Evolutionary conservation across 2,113 vertebrate species (phyloP).

Genomic region (Calyptomena viridis): DNA sequence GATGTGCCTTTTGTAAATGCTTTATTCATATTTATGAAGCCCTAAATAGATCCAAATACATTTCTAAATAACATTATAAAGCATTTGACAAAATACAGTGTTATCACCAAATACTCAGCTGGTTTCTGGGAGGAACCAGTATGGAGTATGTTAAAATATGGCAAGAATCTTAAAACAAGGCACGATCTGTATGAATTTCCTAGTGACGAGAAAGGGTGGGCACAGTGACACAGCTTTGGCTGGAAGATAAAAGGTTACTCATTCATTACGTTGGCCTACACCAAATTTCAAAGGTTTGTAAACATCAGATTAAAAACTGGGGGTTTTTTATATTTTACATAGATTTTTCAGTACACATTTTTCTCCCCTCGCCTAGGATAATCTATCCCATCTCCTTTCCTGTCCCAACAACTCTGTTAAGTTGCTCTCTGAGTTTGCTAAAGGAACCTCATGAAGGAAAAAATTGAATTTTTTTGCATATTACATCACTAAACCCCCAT

Average conservation of each 20-base stretch:
- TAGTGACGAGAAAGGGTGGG: background rate
- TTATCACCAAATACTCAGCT: background rate
- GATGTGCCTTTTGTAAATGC: slow-evolving; percentile 10
- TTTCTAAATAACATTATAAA: slow-evolving; percentile 1
- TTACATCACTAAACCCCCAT: background rate
- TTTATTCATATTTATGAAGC: slow-evolving; percentile 46
- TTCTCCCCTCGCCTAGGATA: slow-evolving; percentile 71
- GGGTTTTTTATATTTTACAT: slow-evolving; percentile 63
- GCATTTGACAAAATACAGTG: background rate
- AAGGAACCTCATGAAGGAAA: slow-evolving; percentile 67
- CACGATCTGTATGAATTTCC: background rate
- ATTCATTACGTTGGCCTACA: slow-evolving; percentile 65
- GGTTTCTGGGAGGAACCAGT: background rate
- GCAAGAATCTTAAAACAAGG: background rate
- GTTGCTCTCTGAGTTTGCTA: slow-evolving; percentile 80
- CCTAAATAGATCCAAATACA: background rate
- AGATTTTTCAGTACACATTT: no score
- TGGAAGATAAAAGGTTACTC: background rate
- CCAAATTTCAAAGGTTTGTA: slow-evolving; percentile 79
- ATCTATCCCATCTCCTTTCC: slow-evolving; percentile 73
- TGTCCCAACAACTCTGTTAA: slow-evolving; percentile 79
- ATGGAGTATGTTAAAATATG: background rate
- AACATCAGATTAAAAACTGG: slow-evolving; percentile 75
- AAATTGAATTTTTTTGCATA: background rate
- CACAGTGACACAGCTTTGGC: background rate